phyloP scores from a whole-genome alignment of 2,797 vertebrate genomes.

The Monodelphis domestica region DNA sequence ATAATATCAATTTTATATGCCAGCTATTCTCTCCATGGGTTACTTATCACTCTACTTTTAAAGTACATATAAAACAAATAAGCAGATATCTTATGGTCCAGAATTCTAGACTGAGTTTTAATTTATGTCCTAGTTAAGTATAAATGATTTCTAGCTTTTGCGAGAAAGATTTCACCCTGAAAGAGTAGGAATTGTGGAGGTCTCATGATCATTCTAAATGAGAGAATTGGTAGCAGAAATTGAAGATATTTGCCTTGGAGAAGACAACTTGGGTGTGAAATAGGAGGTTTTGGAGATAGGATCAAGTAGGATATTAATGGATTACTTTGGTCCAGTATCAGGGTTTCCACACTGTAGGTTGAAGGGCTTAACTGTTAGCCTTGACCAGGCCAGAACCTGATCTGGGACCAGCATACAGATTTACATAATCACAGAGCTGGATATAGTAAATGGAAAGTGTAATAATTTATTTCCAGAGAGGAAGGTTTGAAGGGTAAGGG shows the following conservation, averaged over 20 bases:
- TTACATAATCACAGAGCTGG: no score
- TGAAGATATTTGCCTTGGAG: neutral
- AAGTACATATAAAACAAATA: neutral
- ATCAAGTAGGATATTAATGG: no score
- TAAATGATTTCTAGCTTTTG: no score
- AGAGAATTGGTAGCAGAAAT: neutral
- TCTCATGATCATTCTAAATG: neutral
- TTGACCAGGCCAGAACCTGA: no score
- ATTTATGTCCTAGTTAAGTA: neutral
- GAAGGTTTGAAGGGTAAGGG: no score
- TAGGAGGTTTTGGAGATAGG: no score
- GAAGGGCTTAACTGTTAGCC: no score
- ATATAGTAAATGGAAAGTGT: no score
- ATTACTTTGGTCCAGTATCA: no score
- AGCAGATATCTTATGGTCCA: neutral
- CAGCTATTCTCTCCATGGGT: neutral
- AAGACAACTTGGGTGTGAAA: neutral
- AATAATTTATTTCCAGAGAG: no score
- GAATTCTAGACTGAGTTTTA: conserved; percentile 16
- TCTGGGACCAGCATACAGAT: no score
- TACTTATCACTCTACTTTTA: neutral
- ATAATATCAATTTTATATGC: neutral
- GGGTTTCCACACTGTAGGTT: no score
- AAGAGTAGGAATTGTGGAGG: neutral
- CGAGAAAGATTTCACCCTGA: neutral